These are phyloP conservation scores for Catocala fraxini DNA, from an alignment of 2,888 invertebrate species.

Conservation along the genomic window DNA sequence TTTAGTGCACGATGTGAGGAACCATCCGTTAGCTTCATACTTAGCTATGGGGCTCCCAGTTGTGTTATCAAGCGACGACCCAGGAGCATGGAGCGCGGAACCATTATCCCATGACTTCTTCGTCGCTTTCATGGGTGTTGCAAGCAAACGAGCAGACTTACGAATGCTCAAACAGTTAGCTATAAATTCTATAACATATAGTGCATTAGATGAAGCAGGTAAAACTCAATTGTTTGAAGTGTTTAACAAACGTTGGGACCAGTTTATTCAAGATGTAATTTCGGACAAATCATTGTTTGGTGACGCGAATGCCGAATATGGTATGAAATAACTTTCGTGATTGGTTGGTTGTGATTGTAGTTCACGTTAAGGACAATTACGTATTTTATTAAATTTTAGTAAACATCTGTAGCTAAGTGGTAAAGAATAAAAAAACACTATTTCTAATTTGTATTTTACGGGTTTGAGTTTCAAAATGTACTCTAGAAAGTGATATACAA, in stretches of 20 bases:
- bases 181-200: slow-evolving; percentile 91
- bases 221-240: slow-evolving; percentile 59
- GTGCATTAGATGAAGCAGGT: slow-evolving; percentile 75
- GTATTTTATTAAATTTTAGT: too few relatives aligned
- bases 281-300: slow-evolving; percentile 15
- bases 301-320: not conserved
- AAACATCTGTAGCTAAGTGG: too few relatives aligned
- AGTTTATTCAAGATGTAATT: slow-evolving; percentile 66
- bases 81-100: slow-evolving; percentile 92
- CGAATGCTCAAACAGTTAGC: slow-evolving; percentile 92
- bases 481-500: too few relatives aligned
- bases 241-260: slow-evolving; percentile 68
- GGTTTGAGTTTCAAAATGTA: too few relatives aligned
- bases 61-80: slow-evolving; percentile 93
- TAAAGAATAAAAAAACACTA: too few relatives aligned
- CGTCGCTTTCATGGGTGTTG: slow-evolving; percentile 91
- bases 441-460: too few relatives aligned
- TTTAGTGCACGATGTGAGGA: slow-evolving; percentile 91
- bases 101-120: slow-evolving; percentile 94
- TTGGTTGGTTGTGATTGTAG: too few relatives aligned
- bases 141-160: slow-evolving; percentile 90
- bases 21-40: slow-evolving; percentile 91
- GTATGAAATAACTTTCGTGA: too few relatives aligned
- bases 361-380: too few relatives aligned
- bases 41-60: slow-evolving; percentile 91